These are phyloP conservation scores for Zeus faber DNA, from an alignment of 2,113 vertebrate genomes.

Conservation along the genomic window DNA sequence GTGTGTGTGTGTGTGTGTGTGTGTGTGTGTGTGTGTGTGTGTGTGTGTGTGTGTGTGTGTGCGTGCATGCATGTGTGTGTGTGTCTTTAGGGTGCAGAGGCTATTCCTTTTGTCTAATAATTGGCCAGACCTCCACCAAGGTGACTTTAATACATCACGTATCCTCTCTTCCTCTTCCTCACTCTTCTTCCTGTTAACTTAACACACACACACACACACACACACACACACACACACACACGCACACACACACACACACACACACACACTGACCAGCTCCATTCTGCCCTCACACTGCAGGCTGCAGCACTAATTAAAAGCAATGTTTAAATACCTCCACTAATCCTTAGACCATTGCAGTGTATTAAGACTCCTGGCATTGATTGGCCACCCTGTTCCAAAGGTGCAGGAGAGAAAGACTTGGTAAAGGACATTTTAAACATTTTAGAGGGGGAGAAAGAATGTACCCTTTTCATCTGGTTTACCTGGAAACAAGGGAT, in stretches of 20 bases:
- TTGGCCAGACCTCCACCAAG: conserved; percentile 50
- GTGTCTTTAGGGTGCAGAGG: no score
- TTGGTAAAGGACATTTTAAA: conserved; percentile 57
- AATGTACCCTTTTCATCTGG: conserved; percentile 22
- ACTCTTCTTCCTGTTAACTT: conserved; percentile 18
- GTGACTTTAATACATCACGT: conserved; percentile 60
- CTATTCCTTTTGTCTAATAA: conserved; percentile 50
- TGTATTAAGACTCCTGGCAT: conserved; percentile 55
- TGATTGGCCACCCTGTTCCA: conserved; percentile 59
- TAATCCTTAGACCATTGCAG: conserved; percentile 70
- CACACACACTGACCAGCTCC: neutral
- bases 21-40: no score
- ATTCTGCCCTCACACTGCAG: conserved; percentile 21
- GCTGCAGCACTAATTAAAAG: conserved; percentile 63
- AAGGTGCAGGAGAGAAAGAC: conserved; percentile 47
- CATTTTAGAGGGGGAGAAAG: conserved; percentile 27
- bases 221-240: neutral
- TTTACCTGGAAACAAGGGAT: no score
- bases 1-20: no score
- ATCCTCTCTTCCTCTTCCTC: conserved; percentile 13
- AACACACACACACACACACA: conserved; percentile 1
- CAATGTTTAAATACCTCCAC: conserved; percentile 64
- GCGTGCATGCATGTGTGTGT: no score
- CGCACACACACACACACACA: neutral
- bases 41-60: no score